These are phyloP conservation scores for Clanis bilineata DNA, from an alignment of 2,888 invertebrate species.

Conservation along the genomic window DNA sequence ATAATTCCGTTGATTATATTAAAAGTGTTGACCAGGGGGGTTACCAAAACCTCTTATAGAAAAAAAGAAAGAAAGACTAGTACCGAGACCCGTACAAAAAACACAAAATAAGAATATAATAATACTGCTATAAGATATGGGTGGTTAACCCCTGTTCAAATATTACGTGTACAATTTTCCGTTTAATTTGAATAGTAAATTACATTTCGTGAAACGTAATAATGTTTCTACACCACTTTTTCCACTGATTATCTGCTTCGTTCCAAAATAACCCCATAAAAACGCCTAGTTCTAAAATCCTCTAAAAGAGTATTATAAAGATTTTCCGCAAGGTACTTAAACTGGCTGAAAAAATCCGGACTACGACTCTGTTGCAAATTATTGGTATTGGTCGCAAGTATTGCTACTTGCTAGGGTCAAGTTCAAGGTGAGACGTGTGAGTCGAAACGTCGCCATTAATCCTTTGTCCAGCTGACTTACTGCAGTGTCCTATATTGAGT, in stretches of 20 bases:
- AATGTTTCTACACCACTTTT: too few relatives aligned
- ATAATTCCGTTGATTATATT: constrained; percentile 28
- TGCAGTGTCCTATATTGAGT: constrained; percentile 2
- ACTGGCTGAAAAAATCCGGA: neutral
- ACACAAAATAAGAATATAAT: too few relatives aligned
- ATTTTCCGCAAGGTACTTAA: neutral
- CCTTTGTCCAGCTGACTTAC: constrained; percentile 10
- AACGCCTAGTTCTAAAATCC: neutral
- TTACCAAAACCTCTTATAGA: too few relatives aligned
- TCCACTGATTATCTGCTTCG: too few relatives aligned
- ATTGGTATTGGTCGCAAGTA: neutral
- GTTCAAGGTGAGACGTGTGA: constrained; percentile 11
- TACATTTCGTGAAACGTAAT: too few relatives aligned
- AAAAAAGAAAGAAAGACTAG: too few relatives aligned
- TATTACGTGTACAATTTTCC: too few relatives aligned
- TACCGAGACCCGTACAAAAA: too few relatives aligned
- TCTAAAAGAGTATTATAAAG: neutral
- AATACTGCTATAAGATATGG: too few relatives aligned
- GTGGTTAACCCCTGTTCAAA: too few relatives aligned
- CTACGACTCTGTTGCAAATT: neutral
- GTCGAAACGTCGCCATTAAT: neutral
- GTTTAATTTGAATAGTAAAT: neutral
- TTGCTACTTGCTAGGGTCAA: neutral
- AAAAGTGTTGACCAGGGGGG: neutral
- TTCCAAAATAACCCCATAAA: neutral